phyloP scores from a whole-genome alignment of 2,113 vertebrate genomes.

The Phainopepla nitens region DNA sequence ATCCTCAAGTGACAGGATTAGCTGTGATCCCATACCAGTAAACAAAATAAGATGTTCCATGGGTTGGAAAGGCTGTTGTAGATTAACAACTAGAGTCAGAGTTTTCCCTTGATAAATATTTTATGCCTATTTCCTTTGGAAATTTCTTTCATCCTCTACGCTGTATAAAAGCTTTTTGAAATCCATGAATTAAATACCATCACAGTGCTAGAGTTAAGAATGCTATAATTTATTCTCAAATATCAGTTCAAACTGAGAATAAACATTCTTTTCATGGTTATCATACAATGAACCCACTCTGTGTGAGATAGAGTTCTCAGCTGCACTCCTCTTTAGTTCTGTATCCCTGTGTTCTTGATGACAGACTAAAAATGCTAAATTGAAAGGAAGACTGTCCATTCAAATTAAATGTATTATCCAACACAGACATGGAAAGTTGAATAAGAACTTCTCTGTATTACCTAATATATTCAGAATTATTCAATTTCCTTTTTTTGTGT shows the following conservation, averaged over 20 bases:
- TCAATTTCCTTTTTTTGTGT: background rate
- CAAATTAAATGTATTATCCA: background rate
- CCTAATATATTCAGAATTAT: background rate
- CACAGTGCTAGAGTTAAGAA: background rate
- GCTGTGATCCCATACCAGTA: background rate
- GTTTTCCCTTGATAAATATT: background rate
- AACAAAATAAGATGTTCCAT: background rate
- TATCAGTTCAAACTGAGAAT: background rate
- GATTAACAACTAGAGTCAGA: background rate
- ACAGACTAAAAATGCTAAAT: background rate
- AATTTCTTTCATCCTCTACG: background rate
- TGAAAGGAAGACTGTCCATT: background rate
- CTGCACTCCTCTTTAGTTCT: background rate
- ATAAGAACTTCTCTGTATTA: background rate
- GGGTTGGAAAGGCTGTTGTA: background rate
- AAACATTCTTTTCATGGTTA: background rate
- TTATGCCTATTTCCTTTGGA: background rate
- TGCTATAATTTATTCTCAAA: background rate
- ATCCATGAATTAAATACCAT: background rate
- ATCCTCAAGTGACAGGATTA: background rate
- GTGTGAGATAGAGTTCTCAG: background rate
- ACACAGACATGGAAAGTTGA: background rate
- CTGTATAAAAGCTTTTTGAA: background rate
- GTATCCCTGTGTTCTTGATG: background rate
- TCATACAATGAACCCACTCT: background rate